Evolutionary conservation across 2,888 invertebrate genomes (phyloP), one percentile per base, ranked within the genome.

Genomic region (Heteromurus nitidus): DNA sequence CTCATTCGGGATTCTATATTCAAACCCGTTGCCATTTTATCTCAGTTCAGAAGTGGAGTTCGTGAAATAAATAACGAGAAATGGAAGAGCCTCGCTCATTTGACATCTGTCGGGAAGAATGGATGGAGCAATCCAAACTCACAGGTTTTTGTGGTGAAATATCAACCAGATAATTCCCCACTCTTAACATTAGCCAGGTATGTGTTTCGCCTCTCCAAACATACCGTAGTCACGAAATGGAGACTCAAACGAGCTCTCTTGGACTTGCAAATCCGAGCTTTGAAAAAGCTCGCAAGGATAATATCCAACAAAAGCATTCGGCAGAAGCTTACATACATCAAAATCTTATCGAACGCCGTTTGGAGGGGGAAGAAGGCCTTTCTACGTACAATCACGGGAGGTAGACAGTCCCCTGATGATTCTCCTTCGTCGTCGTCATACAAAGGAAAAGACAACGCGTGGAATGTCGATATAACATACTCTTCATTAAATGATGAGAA

Each of bases 21-120:
- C 55, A 58, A 75, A 28, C 75, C 75, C 16, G 30, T 75, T 13
- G 47, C 65, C n/a, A 75, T 75, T 67, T 28, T 75, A 20, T 75
- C 75, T 2, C 75, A 75, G 30, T 75, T 47, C 22, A 75, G 44
- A 58, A 53, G 30, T 16, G 75, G 75, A 22, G 75, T 75, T 13
- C 36, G 30, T 9, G 42, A 75, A 55, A 75, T 75, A 22, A 65
- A 75, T 50, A 65, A 75, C 22, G 65, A 65, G 22, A 75, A 75
- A 55, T 20, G 20, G 36, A n/a, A 28, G 2, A 75, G 28, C 22
- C 30, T 75, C 13, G 53, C 26, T 9, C 22, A 62, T 24, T 20
- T 55, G 26, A 31, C 31, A 36, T 42, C 53, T n/a, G n/a, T 24
- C 20, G 65, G 55, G 9, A 16, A 9, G 36, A 9, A 5, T 7